Percentiles rank a stretch among this genome's conserved stretches.
These are phyloP conservation scores for Philopotamus ludificatus DNA, from an alignment of 1,140 invertebrate genomes.

Conservation along the genomic window DNA sequence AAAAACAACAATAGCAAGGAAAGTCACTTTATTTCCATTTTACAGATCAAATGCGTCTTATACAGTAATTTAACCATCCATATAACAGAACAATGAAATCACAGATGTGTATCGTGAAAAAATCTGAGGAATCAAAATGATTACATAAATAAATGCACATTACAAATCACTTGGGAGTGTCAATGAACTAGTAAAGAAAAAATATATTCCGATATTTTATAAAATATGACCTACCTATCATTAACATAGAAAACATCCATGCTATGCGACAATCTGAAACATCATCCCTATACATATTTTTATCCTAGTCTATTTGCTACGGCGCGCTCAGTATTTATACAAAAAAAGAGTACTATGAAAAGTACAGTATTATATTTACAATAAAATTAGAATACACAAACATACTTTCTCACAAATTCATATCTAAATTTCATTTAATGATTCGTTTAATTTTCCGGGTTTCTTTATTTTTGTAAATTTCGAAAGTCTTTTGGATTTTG, in stretches of 20 bases:
- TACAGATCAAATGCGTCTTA: constrained; percentile 26
- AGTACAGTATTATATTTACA: constrained; percentile 35
- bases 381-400: constrained; percentile 19
- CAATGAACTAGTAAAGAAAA: background rate
- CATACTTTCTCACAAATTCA: constrained; percentile 6
- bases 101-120: background rate
- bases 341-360: constrained; percentile 28
- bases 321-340: constrained; percentile 15
- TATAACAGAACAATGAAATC: background rate
- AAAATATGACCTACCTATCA: background rate
- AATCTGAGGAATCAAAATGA: background rate
- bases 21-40: constrained; percentile 43
- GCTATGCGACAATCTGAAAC: background rate
- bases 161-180: background rate
- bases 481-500: constrained; percentile 37
- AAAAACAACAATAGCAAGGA: constrained; percentile 47
- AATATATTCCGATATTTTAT: background rate
- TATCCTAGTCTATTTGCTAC: constrained; percentile 17
- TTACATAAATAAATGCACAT: constrained; percentile 3
- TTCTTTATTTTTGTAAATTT: constrained; percentile 39
- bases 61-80: constrained; percentile 13
- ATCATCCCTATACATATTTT: constrained; percentile 26
- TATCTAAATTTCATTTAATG: constrained; percentile 38
- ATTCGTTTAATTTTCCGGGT: constrained; percentile 33
- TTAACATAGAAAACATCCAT: background rate